phyloP scores from a whole-genome alignment of 2,113 vertebrate species.

The Zosterops borbonicus region DNA sequence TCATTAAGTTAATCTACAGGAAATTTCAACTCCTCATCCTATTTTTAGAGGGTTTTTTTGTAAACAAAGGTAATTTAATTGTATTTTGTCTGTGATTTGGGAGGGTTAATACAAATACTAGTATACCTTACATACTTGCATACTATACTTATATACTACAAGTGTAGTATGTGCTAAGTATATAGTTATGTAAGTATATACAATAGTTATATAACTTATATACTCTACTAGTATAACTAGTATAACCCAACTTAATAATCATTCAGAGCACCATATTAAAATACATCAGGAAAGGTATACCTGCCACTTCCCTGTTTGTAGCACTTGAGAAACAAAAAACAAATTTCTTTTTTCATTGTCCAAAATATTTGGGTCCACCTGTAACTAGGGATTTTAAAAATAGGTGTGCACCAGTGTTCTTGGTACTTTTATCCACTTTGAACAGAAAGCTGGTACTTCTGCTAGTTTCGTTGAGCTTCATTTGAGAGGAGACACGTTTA shows the following conservation, averaged over 20 bases:
- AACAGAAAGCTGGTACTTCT: background rate
- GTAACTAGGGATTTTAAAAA: background rate
- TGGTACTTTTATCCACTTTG: background rate
- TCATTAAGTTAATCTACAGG: background rate
- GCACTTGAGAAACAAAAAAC: background rate
- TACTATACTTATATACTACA: no score
- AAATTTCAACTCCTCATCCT: rapidly evolving
- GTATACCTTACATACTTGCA: background rate
- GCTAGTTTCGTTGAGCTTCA: background rate
- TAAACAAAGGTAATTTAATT: background rate
- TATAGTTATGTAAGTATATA: no score
- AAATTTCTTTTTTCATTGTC: background rate
- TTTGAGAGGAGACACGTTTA: background rate
- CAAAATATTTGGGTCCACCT: background rate
- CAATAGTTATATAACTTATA: no score
- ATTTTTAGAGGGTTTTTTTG: background rate
- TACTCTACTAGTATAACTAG: background rate
- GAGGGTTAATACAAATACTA: background rate
- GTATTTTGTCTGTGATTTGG: background rate
- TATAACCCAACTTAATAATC: background rate
- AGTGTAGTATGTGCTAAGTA: no score
- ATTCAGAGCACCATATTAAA: background rate
- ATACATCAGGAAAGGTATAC: background rate
- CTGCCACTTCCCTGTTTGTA: background rate
- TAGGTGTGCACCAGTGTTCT: background rate